Base-by-base conservation (phyloP, 2,888 invertebrate genomes). In the Drosophila colorata region DNA sequence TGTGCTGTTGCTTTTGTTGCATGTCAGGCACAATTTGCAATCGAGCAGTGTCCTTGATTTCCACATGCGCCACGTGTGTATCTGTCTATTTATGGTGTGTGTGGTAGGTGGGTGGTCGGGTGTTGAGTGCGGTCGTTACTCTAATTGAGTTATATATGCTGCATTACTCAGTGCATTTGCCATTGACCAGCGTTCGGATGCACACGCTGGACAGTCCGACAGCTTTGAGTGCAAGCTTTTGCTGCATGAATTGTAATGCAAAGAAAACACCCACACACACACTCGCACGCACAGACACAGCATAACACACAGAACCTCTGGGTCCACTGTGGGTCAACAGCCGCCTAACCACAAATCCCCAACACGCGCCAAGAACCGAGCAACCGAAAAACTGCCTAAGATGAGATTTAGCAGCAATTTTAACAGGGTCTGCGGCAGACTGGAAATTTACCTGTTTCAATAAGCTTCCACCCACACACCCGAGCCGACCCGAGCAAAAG, bases 131-230 rank as follows among this genome's bases (percentile, higher is more conserved):
- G 53, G 57, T 61, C 53, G 49, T 70, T 65, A 59, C 58, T 61
- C 66, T 80, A 88, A 89, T 88, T 88, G 78, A 87, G 90, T 86
- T 80, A 79, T 70, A 70, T 74, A 57, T 48, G 72, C 74, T 65
- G 68, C 77, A 74, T 63, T 69, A 64, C 57, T 53, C 66, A 59
- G 60, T 79, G 69, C 66, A 68, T 53, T 55, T 65, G 46, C 61
- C 56, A 41, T 55, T 56, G 69, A 64, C 51, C 64, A 40, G 23
- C 38, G 28, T 33, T n/a, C 16, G 20, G 6, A 33, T 20, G 43
- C 7, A 16, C 2, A 33, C 13, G n/a, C 16, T 41, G 16, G 20
- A 6, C 59, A 59, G 13, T 25, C 46, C 9, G 7, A 0, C 25
- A 8, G 7, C 25, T 16, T 44, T 48, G 48, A 56, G 58, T 78